Percentiles rank a stretch among this genome's conserved stretches.
Conservation (phyloP, 1,140 invertebrate species). For the Hylyphantes graminicola region DNA sequence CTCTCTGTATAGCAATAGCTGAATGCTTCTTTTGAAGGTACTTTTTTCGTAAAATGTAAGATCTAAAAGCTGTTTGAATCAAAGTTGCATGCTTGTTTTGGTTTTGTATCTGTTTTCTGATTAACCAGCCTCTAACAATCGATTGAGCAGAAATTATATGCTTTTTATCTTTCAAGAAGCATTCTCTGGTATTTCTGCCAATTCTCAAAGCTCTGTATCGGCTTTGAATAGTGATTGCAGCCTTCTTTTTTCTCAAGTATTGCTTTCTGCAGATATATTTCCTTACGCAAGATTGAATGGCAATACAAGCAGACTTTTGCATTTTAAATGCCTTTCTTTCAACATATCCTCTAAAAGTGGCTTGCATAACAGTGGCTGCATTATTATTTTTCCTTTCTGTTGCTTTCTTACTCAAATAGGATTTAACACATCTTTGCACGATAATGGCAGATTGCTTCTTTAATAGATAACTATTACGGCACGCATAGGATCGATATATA, state of each 20-base stretch:
- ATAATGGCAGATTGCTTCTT: background rate
- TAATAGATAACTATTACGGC: background rate
- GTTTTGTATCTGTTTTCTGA: background rate
- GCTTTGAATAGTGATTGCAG: constrained; percentile 62
- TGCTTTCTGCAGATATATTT: constrained; percentile 13
- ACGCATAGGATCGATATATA: background rate
- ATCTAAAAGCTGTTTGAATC: constrained; percentile 10
- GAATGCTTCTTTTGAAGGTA: background rate
- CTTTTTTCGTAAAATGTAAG: background rate
- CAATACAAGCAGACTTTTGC: constrained; percentile 1
- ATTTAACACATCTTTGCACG: background rate
- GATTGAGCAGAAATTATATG: constrained; percentile 22
- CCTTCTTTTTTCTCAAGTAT: constrained; percentile 59
- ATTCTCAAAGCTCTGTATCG: constrained; percentile 60
- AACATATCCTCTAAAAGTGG: background rate
- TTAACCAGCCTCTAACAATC: background rate
- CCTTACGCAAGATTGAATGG: constrained; percentile 6
- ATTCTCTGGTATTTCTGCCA: background rate
- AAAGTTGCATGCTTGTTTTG: background rate
- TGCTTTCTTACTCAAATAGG: background rate
- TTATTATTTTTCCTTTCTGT: background rate
- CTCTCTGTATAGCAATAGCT: background rate
- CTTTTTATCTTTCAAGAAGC: constrained; percentile 6
- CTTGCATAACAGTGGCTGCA: background rate
- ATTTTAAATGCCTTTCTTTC: background rate